Conservation (phyloP, 2,888 invertebrate species). For the Caenorhabditis wallacei region DNA sequence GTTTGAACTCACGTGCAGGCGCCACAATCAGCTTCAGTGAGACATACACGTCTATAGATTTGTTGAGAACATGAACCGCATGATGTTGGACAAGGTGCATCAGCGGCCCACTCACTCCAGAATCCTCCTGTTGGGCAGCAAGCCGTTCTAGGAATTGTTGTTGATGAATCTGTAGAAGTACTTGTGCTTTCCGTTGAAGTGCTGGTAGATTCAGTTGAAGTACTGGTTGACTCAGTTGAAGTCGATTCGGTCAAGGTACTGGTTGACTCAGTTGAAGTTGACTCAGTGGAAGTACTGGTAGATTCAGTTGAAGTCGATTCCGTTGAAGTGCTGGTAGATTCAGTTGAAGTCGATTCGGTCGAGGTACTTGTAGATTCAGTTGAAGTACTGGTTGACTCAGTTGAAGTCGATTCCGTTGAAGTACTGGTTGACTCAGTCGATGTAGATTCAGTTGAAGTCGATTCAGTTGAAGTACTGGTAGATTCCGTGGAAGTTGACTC, state of each 20-base stretch:
- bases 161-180: background rate
- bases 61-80: constrained; percentile 65
- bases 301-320: constrained; percentile 29
- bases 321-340: constrained; percentile 26
- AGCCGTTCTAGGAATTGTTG: constrained; percentile 18
- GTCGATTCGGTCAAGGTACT: constrained; percentile 22
- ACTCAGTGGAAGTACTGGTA: constrained; percentile 17
- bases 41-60: constrained; percentile 43
- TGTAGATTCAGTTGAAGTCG: constrained; percentile 17
- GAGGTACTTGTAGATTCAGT: constrained; percentile 45
- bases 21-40: constrained; percentile 46
- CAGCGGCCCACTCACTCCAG: constrained; percentile 61
- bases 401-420: constrained; percentile 26
- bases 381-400: constrained; percentile 20
- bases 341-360: constrained; percentile 29
- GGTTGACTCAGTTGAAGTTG: constrained; percentile 1
- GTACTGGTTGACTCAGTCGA: constrained; percentile 41
- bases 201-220: constrained; percentile 30
- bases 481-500: constrained; percentile 23
- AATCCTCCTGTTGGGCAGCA: constrained; percentile 60
- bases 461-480: constrained; percentile 17
- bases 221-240: constrained; percentile 32
- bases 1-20: constrained; percentile 48
- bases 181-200: background rate
- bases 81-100: constrained; percentile 45